Conservation (phyloP, 2,113 vertebrate species). For the Junco hyemalis region DNA sequence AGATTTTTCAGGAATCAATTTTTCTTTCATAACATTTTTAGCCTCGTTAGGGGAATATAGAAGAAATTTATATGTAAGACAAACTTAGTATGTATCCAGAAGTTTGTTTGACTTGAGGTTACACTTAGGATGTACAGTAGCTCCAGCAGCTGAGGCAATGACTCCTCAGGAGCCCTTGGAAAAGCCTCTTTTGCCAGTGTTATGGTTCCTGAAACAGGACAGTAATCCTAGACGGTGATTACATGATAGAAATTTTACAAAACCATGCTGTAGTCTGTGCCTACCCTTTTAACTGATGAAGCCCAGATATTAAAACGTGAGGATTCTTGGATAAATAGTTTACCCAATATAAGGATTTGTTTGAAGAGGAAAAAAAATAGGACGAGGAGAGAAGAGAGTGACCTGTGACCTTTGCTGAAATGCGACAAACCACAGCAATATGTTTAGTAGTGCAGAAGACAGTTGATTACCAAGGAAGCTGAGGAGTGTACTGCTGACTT, state of each 20-base stretch:
- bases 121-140: not conserved
- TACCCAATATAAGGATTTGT: not conserved
- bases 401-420: not conserved
- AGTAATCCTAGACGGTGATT: not conserved
- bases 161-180: not conserved
- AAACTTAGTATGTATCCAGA: not conserved
- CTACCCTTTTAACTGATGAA: not conserved
- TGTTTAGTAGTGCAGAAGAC: not conserved
- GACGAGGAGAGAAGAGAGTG: not conserved
- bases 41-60: not conserved
- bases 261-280: not conserved
- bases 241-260: not conserved
- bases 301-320: not conserved
- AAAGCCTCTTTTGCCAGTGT: not conserved
- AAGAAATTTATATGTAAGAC: not conserved
- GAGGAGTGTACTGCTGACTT: not conserved
- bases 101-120: not conserved
- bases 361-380: not conserved
- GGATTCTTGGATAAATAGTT: not conserved
- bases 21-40: not conserved
- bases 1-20: not conserved
- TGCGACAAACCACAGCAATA: not conserved
- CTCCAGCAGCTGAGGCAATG: not conserved
- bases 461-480: not conserved
- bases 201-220: not conserved